Conservation (phyloP, 2,113 vertebrate genomes). For the Hoplias malabaricus region DNA sequence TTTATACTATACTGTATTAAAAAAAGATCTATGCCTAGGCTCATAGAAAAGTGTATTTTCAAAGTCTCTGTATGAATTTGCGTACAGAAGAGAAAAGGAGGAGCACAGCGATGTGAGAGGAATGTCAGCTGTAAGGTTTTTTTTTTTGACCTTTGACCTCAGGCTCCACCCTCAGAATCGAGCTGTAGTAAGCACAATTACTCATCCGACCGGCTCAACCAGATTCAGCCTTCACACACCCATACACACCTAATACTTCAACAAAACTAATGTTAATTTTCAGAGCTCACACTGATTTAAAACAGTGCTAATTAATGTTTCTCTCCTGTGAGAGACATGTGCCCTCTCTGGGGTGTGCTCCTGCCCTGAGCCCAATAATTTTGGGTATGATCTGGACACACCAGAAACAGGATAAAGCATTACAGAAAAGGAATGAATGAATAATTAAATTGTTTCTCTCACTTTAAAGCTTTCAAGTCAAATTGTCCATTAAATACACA, state of each 20-base stretch:
- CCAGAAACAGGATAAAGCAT: no score
- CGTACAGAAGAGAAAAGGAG: background rate
- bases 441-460: no score
- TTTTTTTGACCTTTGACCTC: slow-evolving; percentile 61
- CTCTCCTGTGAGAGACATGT: no score
- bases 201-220: slow-evolving; percentile 60
- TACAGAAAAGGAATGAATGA: no score
- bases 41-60: background rate
- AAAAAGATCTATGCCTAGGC: no score
- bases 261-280: background rate
- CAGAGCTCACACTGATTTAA: background rate
- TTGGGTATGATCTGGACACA: no score
- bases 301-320: background rate
- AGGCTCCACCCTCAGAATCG: slow-evolving; percentile 56
- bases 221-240: slow-evolving; percentile 51
- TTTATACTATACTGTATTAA: no score
- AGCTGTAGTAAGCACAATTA: slow-evolving; percentile 41
- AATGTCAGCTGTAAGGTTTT: slow-evolving; percentile 48
- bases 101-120: slow-evolving; percentile 57
- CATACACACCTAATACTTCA: background rate
- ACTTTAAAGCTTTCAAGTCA: no score
- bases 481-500: no score
- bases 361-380: no score
- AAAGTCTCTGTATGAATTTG: background rate
- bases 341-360: no score